Evolutionary conservation across 2,113 vertebrate species (phyloP).

Genomic region (Campylomormyrus numenius): DNA sequence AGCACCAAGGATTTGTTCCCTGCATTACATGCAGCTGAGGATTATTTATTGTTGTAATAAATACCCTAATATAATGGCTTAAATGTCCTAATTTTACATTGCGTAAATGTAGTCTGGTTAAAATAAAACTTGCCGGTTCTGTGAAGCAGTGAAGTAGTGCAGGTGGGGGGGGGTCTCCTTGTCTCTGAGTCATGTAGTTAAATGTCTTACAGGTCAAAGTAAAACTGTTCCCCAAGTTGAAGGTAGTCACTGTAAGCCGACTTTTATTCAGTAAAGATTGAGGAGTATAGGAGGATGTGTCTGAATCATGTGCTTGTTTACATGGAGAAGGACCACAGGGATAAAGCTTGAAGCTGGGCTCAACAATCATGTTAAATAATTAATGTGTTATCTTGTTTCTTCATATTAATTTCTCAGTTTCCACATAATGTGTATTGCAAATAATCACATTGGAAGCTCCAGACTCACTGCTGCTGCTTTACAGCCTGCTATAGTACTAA

Average conservation of each 20-base stretch:
- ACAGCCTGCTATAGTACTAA: too few species aligned
- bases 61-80: not conserved
- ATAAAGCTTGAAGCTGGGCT: not conserved
- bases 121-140: not conserved
- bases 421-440: not conserved
- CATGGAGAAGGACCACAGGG: not conserved
- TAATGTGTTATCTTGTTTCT: not conserved
- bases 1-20: not conserved
- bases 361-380: not conserved
- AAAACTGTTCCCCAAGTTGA: not conserved
- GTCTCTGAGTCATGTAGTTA: not conserved
- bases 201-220: not conserved
- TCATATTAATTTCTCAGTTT: not conserved
- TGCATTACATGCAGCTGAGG: not conserved
- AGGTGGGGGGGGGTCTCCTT: not conserved
- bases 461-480: not conserved
- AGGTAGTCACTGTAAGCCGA: not conserved
- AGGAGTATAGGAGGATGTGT: slow-evolving; percentile 11
- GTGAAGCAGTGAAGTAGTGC: not conserved
- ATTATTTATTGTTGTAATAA: slow-evolving; percentile 4
- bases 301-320: slow-evolving; percentile 25
- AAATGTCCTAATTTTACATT: not conserved
- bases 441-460: not conserved
- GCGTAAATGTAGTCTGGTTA: not conserved
- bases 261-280: not conserved